Base-by-base conservation (phyloP, 2,888 invertebrate genomes). In the Dugesia japonica region DNA sequence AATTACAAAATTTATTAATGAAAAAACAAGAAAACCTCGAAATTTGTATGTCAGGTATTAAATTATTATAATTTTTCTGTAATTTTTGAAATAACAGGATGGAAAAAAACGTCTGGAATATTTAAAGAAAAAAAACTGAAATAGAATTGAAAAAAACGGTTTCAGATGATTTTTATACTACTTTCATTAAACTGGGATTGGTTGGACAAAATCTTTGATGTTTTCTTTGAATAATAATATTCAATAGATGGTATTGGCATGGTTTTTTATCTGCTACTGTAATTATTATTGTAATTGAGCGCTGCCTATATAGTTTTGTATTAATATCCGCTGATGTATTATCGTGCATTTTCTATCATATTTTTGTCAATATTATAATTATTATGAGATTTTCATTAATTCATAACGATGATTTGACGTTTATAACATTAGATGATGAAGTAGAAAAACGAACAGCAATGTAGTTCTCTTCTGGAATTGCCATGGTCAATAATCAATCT, bases 251-350 rank as follows among this genome's bases (percentile, higher is more conserved):
- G 38, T 56, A n/a, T 56, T 56, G n/a, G 56, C 56, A 56, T 23
- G 23, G n/a, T 20, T 56, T 56, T 56, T 56, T 56, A 56, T 56
- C 23, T 56, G 56, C 4, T 56, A 56, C 17, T 56, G 56, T 56
- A n/a, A 38, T 38, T 13, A 13, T 38, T 38, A 38, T 17, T 38
- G 9, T 13, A 56, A 20, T n/a, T 23, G n/a, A 23, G n/a, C 56
- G 56, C 56, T 23, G 56, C 56, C 56, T 56, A 56, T 31, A 31
- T 56, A 56, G 56, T 56, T 56, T 56, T 56, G 56, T 56, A 56
- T 56, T 56, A 56, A 4, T 56, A 56, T 56, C 56, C 56, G 56
- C 56, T 56, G 56, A 56, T 56, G 56, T 56, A 56, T 56, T 56
- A 56, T 56, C 23, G 56, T 56, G 56, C 56, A 56, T 56, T 56